Percentiles rank a stretch among this genome's conserved stretches.
Evolutionary conservation across 2,113 vertebrate genomes (phyloP).

Genomic region (Syngnathoides biaculeatus): DNA sequence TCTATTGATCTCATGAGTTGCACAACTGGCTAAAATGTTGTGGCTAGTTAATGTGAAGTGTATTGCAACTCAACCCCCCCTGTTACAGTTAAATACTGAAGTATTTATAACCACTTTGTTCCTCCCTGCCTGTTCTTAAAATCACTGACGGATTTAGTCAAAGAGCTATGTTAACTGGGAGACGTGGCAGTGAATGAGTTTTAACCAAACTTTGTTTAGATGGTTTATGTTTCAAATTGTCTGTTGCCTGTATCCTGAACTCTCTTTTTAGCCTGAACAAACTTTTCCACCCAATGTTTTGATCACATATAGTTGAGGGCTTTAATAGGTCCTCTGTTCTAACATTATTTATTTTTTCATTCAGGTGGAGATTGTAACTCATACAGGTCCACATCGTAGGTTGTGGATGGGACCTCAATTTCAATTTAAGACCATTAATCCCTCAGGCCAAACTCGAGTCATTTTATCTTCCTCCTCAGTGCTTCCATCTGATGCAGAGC

Average conservation of each 20-base stretch:
- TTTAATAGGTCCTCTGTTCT: neutral
- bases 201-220: neutral
- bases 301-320: neutral
- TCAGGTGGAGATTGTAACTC: slow-evolving; percentile 98
- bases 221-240: neutral
- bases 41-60: too few species aligned
- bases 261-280: neutral
- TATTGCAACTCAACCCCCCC: too few species aligned
- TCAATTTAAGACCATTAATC: slow-evolving; percentile 98
- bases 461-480: slow-evolving; percentile 97
- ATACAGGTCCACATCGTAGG: slow-evolving; percentile 91
- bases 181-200: neutral
- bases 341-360: slow-evolving; percentile 1
- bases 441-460: slow-evolving; percentile 94
- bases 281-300: neutral
- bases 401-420: slow-evolving; percentile 99
- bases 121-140: too few species aligned
- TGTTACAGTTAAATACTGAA: too few species aligned
- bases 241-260: neutral
- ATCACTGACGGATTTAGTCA: too few species aligned
- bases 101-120: too few species aligned
- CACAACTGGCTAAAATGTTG: too few species aligned
- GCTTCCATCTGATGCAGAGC: slow-evolving; percentile 87
- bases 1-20: too few species aligned
- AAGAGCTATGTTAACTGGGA: too few species aligned